Evolutionary conservation across 2,797 vertebrate species (phyloP), one percentile per base, ranked within the genome.

Genomic region (Squalus acanthias): DNA sequence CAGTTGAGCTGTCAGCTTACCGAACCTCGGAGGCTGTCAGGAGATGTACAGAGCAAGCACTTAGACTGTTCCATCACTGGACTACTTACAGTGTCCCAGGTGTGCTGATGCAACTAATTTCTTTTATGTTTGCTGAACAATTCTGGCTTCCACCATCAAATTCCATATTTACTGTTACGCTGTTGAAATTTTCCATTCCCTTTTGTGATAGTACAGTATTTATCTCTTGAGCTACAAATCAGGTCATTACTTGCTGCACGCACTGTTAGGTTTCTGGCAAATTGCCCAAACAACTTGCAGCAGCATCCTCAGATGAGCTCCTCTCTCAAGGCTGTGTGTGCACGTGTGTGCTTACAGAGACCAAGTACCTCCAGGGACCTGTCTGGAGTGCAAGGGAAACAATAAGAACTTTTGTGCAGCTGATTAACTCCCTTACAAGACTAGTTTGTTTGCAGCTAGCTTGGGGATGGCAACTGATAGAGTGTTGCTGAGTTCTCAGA

Each of bases 241-340:
- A 93, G 63, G 91, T 93, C 91, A 93, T 93, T 93, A 93, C 39
- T 67, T 93, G 91, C 91, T 93, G 91, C 33, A 67, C 29, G 91
- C 60, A 2, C 91, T 46, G 91, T 46, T 93, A 93, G 91, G 6
- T 93, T 93, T 20, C 91, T 93, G 91, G 91, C 63, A 39, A 67
- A 2, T 65, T 10, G 91, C 91, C 91, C 33, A 24, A 67, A 69
- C 60, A 93, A 39, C 63, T 93, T 67, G 46, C 63, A 39, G n/a
- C 89, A 65, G 60, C 60, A 63, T 92, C 60, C 57, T 65, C 33
- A 65, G 63, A 39, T 46, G 33, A 69, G 91, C 91, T 93, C 63
- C 91, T 39, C 17, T 93, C 63, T 67, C 91, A 67, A 24, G 65
- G 15, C 91, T 67, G n/a, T 69, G 63, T 93, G 63, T 39, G 33